Conservation (phyloP, 2,888 invertebrate species). For the Dyspetes luteomarginatus region DNA sequence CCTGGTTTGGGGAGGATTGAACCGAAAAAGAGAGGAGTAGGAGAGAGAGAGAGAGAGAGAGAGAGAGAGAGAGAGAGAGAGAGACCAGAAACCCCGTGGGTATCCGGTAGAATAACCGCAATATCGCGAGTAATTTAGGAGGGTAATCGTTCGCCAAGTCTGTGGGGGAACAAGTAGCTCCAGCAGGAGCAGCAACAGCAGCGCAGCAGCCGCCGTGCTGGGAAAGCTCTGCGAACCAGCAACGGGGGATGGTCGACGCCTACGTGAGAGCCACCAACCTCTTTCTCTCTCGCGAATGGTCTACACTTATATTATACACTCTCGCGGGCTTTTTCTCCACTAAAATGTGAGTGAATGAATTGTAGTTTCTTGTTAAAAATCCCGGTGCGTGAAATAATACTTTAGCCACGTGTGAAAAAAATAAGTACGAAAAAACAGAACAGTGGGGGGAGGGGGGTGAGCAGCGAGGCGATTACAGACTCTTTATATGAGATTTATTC, state of each 20-base stretch:
- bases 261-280: not conserved
- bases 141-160: conserved; percentile 71
- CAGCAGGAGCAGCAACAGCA: too few species aligned
- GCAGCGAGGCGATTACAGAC: conserved; percentile 6
- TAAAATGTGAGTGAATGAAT: conserved; percentile 27
- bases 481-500: not conserved
- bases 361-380: conserved; percentile 41
- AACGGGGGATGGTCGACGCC: not conserved
- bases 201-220: not conserved
- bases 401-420: not conserved
- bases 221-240: conserved; percentile 1
- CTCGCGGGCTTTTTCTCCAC: not conserved
- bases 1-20: conserved; percentile 6
- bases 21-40: not conserved
- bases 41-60: too few species aligned
- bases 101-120: conserved; percentile 66
- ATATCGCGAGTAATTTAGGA: conserved; percentile 75
- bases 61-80: too few species aligned
- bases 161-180: conserved; percentile 46
- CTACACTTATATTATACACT: conserved; percentile 32
- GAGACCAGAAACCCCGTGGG: conserved; percentile 14
- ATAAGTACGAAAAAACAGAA: not conserved
- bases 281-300: not conserved
- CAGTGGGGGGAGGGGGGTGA: not conserved
- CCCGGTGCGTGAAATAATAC: conserved; percentile 9